Evolutionary conservation across 2,113 vertebrate genomes (phyloP).

Genomic region (Pyrgilauda ruficollis): DNA sequence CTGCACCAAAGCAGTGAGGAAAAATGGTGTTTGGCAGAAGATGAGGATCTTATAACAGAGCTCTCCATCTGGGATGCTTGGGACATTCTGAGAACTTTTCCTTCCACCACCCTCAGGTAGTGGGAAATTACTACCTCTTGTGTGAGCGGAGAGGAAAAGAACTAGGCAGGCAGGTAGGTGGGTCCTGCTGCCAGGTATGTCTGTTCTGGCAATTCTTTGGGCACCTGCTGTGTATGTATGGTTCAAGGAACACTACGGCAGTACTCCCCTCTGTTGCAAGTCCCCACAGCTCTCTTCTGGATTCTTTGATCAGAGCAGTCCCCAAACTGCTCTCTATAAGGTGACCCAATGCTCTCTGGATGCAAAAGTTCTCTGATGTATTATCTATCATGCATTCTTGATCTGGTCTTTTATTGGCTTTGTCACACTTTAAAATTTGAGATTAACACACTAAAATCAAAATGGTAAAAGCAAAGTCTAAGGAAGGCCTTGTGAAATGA

Average conservation of each 20-base stretch:
- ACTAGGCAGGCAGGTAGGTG: background rate
- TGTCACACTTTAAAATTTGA: background rate
- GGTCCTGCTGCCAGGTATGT: background rate
- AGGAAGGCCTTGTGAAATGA: background rate
- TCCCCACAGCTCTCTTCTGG: background rate
- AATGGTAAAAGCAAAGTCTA: background rate
- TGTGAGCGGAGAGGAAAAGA: background rate
- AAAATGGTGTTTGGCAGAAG: background rate
- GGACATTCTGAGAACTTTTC: constrained; percentile 32
- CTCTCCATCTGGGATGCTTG: background rate
- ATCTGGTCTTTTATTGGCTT: background rate
- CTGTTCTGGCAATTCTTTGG: background rate
- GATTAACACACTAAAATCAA: background rate
- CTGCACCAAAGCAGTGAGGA: background rate
- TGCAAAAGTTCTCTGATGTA: background rate
- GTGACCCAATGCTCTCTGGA: background rate
- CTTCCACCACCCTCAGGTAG: background rate
- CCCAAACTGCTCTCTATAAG: background rate
- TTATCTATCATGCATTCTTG: fast-evolving
- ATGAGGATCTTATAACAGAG: background rate
- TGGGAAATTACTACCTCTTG: constrained; percentile 28
- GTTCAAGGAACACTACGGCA: background rate
- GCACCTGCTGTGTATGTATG: fast-evolving
- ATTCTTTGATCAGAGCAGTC: background rate
- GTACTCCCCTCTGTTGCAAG: background rate